Evolutionary conservation across 2,797 vertebrate species (phyloP).

Genomic region (Danionella dracula): DNA sequence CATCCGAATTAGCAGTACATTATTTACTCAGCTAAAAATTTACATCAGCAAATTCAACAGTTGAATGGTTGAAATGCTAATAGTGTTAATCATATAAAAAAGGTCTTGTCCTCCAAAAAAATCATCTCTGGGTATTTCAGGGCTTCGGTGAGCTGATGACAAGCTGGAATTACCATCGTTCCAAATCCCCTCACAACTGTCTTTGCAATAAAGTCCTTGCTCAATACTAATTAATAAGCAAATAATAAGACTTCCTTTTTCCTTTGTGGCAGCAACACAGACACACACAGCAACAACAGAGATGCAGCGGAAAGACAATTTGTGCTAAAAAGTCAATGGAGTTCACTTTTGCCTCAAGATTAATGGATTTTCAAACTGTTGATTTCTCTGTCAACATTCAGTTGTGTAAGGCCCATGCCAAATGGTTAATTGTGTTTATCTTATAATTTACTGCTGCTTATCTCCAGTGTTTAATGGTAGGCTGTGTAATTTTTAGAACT

Average conservation of each 20-base stretch:
- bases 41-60: not conserved
- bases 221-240: constrained; percentile 37
- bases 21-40: not conserved
- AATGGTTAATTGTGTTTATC: no score
- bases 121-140: constrained; percentile 20
- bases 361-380: no score
- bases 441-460: no score
- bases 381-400: no score
- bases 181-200: constrained; percentile 37
- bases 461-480: no score
- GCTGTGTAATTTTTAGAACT: no score
- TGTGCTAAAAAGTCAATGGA: no score
- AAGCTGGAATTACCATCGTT: constrained; percentile 21
- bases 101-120: not conserved
- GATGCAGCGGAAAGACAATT: no score
- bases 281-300: constrained; percentile 19
- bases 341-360: no score
- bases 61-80: not conserved
- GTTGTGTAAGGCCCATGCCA: no score
- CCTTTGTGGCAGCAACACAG: constrained; percentile 6
- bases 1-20: not conserved
- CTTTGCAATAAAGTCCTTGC: constrained; percentile 24
- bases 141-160: constrained; percentile 21
- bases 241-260: constrained; percentile 29
- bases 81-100: not conserved